These are phyloP conservation scores for Synergus laeviventris DNA, from an alignment of 2,888 invertebrate genomes.

Conservation along the genomic window DNA sequence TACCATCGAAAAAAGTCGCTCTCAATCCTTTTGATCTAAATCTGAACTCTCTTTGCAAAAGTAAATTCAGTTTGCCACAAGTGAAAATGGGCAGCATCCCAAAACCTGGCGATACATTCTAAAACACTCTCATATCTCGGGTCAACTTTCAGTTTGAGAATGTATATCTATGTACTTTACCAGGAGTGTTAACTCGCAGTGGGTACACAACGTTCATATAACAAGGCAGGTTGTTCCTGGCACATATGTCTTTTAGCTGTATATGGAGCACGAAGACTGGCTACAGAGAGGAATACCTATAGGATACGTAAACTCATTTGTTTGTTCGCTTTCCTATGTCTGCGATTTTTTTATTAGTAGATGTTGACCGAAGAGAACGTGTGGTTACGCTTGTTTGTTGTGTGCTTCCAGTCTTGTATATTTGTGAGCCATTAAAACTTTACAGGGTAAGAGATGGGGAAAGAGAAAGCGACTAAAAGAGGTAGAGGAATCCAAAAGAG, in stretches of 20 bases:
- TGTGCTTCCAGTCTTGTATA: conserved; percentile 50
- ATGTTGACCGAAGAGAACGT: conserved; percentile 37
- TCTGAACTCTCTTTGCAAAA: not conserved
- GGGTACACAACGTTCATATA: not conserved
- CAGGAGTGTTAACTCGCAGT: conserved; percentile 20
- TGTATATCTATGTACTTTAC: conserved; percentile 2
- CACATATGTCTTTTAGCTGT: not conserved
- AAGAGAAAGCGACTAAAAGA: conserved; percentile 42
- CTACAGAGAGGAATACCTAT: conserved; percentile 26
- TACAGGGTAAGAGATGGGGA: conserved; percentile 45
- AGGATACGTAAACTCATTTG: conserved; percentile 17
- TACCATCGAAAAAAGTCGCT: not conserved
- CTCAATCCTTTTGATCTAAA: no score
- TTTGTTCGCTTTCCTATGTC: conserved; percentile 25
- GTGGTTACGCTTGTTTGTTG: conserved; percentile 53
- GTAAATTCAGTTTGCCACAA: not conserved
- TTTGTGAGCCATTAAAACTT: conserved; percentile 64
- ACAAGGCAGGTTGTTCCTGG: not conserved
- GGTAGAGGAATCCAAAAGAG: conserved; percentile 9
- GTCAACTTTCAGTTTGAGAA: conserved; percentile 23
- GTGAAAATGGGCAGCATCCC: conserved; percentile 9
- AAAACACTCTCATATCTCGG: conserved; percentile 13
- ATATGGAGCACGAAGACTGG: conserved; percentile 5
- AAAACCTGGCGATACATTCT: conserved; percentile 12
- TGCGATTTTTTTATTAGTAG: conserved; percentile 17